Base-by-base conservation (phyloP, 2,888 invertebrate species). In the Himalopsyche anomala region DNA sequence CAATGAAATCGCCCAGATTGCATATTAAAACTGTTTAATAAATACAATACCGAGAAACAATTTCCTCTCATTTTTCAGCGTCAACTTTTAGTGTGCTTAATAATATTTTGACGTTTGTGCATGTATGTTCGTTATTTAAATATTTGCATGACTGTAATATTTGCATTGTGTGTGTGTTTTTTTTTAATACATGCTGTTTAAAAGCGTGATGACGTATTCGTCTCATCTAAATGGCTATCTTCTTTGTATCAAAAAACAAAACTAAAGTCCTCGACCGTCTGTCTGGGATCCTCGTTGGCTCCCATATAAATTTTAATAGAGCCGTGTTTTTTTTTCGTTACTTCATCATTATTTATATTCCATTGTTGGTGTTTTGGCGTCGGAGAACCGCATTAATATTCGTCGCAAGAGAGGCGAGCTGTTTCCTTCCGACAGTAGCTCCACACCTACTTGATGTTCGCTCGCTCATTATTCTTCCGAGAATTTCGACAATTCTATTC, bases 341-440 rank as follows among this genome's bases (percentile, higher is more conserved):
- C 74, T 74, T 74, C 19, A 74, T 74, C 19, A 74, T 74, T 74
- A 74, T 74, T 74, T 28, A 74, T 74, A 74, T 38, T 38, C 74
- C 74, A 74, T 74, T 74, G 74, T 74, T 74, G 74, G 74, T 74
- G 74, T 74, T 74, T 74, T 74, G 74, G 74, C 74, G 74, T 74
- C 36, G 74, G 19, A 36, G 74, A 38, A 74, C 38, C 74, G 74
- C 74, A 74, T 74, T 74, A 74, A 74, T 74, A 74, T 74, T 74
- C 74, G 36, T 74, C 28, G 15, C 74, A 74, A 74, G 74, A 74
- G 74, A 74, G 74, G 74, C 74, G 74, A 36, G 36, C 36, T 28
- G 15, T 62, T 74, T 74, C 74, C 74, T 74, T 74, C 74, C 74
- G 74, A 36, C 74, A 36, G 74, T 12, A 36, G 15, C 38, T 36